Percentiles rank a stretch among this genome's conserved stretches.
These are phyloP conservation scores for Callitettix versicolor DNA, from an alignment of 1,140 invertebrate species.

Conservation along the genomic window DNA sequence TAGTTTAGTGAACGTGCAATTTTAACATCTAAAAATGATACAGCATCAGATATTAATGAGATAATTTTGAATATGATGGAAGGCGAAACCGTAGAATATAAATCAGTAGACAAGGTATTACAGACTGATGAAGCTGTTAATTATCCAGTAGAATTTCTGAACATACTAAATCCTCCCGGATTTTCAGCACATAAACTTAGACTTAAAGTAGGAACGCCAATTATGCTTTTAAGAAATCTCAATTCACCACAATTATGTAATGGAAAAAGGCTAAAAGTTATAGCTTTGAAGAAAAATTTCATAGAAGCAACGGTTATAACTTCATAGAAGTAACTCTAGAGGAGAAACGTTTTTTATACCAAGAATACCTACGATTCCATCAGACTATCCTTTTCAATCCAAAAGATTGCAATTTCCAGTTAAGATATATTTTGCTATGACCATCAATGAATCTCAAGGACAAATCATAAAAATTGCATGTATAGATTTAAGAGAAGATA, in stretches of 20 bases:
- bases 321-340: conserved; percentile 22
- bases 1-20: conserved; percentile 25
- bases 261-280: no score
- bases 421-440: conserved; percentile 33
- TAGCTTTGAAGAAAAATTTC: no score
- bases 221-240: no score
- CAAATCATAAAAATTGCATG: conserved; percentile 23
- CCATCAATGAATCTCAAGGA: conserved; percentile 37
- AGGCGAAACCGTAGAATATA: background rate
- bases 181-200: background rate
- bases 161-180: background rate
- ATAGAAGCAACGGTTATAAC: no score
- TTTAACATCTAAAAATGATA: conserved; percentile 26
- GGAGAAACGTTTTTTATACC: conserved; percentile 28
- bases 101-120: background rate
- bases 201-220: conserved; percentile 3
- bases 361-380: conserved; percentile 14
- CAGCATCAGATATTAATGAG: background rate
- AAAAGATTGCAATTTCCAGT: conserved; percentile 34
- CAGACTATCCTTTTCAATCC: conserved; percentile 14
- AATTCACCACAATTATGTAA: no score
- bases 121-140: no score
- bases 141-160: background rate
- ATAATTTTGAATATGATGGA: background rate
- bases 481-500: background rate